These are phyloP conservation scores for Agonopterix subpropinquella DNA, from an alignment of 2,888 invertebrate genomes.

Conservation along the genomic window DNA sequence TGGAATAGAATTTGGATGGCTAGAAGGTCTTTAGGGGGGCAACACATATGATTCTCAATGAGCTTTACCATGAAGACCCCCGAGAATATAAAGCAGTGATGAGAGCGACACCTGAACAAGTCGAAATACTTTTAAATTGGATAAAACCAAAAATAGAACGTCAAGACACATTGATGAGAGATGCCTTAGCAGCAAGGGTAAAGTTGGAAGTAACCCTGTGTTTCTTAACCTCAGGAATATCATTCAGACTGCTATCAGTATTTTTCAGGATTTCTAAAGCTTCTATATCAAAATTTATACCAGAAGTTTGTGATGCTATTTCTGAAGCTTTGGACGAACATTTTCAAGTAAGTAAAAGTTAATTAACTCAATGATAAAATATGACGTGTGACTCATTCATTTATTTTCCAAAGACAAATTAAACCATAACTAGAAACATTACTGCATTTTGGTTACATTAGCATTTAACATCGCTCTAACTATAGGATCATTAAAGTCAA, in stretches of 20 bases:
- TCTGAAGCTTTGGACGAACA: slow-evolving; percentile 4
- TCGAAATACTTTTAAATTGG: slow-evolving; percentile 14
- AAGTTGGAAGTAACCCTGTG: slow-evolving; percentile 20
- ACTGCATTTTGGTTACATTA: slow-evolving; percentile 8
- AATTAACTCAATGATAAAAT: slow-evolving; percentile 4
- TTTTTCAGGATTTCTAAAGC: slow-evolving; percentile 12
- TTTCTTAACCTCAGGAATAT: slow-evolving; percentile 19
- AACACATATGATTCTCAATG: slow-evolving; percentile 11
- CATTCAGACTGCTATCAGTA: slow-evolving; percentile 10
- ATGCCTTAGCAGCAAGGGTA: slow-evolving; percentile 18
- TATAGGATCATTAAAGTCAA: slow-evolving; percentile 10
- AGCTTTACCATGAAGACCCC: slow-evolving; percentile 12
- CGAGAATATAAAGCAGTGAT: slow-evolving; percentile 8
- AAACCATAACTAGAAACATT: slow-evolving; percentile 8
- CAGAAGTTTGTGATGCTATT: slow-evolving; percentile 11
- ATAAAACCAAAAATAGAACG: slow-evolving; percentile 14
- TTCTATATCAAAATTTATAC: slow-evolving; percentile 13
- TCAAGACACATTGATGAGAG: slow-evolving; percentile 18
- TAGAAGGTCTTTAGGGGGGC: slow-evolving; percentile 11
- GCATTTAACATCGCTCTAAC: slow-evolving; percentile 11
- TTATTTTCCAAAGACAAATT: slow-evolving; percentile 8
- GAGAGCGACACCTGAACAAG: slow-evolving; percentile 13
- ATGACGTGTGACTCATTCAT: slow-evolving; percentile 9
- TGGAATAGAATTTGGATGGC: slow-evolving; percentile 13
- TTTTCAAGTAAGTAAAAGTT: slow-evolving; percentile 6